Evolutionary conservation across 2,797 vertebrate genomes (phyloP).

Genomic region (Hypotaenidia okinawae): DNA sequence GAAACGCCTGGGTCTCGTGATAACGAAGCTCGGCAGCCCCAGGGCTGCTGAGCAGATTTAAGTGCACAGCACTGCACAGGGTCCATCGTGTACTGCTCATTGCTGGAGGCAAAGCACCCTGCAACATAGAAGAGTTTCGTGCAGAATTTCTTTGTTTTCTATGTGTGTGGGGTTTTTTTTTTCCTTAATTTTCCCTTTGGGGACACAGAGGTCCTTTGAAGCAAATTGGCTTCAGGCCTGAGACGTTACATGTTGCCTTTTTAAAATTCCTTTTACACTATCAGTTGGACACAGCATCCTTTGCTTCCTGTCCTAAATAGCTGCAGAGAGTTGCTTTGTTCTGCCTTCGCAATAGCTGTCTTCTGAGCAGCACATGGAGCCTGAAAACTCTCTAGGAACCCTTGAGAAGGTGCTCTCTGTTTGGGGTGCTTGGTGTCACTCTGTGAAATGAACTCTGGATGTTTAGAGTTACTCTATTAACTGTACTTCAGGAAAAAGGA

Average conservation of each 20-base stretch:
- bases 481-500: accelerated
- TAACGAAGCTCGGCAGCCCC: neutral
- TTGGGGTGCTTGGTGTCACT: neutral
- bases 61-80: accelerated
- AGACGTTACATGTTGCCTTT: neutral
- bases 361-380: neutral
- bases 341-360: neutral
- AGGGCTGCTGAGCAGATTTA: neutral
- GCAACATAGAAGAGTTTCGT: neutral
- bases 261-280: conserved; percentile 23
- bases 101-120: neutral
- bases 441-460: accelerated
- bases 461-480: neutral
- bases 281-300: conserved; percentile 35
- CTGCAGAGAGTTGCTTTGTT: neutral
- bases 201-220: neutral
- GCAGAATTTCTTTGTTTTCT: neutral
- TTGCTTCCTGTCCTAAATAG: conserved; percentile 11
- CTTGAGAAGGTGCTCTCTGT: neutral
- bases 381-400: neutral
- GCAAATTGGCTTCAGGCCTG: conserved; percentile 12
- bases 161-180: accelerated
- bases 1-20: neutral
- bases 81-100: accelerated
- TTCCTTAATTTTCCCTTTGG: neutral